Base-by-base conservation (phyloP, 2,888 invertebrate genomes). In the Drosophila algonquin region DNA sequence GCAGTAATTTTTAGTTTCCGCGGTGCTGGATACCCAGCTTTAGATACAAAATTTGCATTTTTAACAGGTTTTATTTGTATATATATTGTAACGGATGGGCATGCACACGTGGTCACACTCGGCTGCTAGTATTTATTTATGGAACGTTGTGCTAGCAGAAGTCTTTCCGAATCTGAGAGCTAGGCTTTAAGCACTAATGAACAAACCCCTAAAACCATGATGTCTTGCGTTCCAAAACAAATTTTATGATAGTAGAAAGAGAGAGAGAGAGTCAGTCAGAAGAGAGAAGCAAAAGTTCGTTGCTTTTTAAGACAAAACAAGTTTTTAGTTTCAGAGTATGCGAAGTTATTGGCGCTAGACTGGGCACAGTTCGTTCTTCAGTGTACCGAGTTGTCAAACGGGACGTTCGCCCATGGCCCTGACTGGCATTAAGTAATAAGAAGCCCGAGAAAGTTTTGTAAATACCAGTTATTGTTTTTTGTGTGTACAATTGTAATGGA, bases 391-490 rank as follows among this genome's bases (percentile, higher is more conserved):
- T 55, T 77, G 51, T 35, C 47, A 59, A 64, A 65, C 75, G 54
- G 70, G 75, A 53, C 55, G 53, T 44, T 53, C 53, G 47, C 47
- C 27, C 40, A 40, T 57, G 56, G 59, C 32, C 69, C 69, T 52
- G 51, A 21, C 35, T 47, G 27, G 57, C 63, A 48, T 60, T 67
- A 55, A 59, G 55, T 61, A 52, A 65, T 58, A 64, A 60, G 57
- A 53, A 73, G 46, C 57, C 76, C 63, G 88, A 76, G 82, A 83
- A 83, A 83, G 82, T 88, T 81, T 72, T 73, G 56, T 80, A 67
- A 63, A 79, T 73, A 81, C 59, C 67, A 67, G 68, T 68, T 74
- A 74, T 54, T 62, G 57, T 68, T 72, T 57, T 14, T 14, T 68
- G 72, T 68, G 63, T 71, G 51, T 72, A 68, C 53, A 69, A 71